phyloP scores from a whole-genome alignment of 2,888 invertebrate species.

The Pimpla rufipes region DNA sequence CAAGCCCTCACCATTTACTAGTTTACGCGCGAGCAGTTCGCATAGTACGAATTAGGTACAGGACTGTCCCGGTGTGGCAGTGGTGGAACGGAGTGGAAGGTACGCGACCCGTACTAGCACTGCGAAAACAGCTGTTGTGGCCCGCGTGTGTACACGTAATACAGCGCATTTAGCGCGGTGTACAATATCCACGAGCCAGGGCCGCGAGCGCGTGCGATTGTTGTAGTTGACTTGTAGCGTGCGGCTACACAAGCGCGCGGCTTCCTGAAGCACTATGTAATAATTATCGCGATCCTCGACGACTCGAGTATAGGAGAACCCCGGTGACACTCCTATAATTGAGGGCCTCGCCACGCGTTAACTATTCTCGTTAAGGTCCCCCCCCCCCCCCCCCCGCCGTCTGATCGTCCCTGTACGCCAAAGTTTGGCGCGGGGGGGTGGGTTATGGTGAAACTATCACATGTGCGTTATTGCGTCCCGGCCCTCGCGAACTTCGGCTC shows the following conservation, averaged over 20 bases:
- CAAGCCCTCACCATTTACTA: conserved; percentile 64
- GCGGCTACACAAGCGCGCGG: not conserved
- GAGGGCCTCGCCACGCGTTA: conserved; percentile 14
- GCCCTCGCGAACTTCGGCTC: not conserved
- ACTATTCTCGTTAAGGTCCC: conserved; percentile 16
- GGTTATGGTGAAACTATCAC: not conserved
- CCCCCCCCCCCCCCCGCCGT: too few relatives aligned
- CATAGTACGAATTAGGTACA: conserved; percentile 45
- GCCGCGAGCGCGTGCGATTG: conserved; percentile 14
- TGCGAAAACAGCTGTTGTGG: conserved; percentile 34
- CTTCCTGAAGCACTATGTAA: conserved; percentile 34
- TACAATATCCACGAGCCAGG: conserved; percentile 2
- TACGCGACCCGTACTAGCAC: conserved; percentile 28
- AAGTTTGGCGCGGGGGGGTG: not conserved
- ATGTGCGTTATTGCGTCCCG: not conserved
- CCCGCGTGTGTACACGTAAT: conserved; percentile 21
- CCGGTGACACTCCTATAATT: conserved; percentile 39
- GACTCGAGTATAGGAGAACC: conserved; percentile 13
- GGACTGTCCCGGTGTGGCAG: conserved; percentile 4
- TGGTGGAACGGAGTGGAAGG: conserved; percentile 29
- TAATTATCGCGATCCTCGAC: conserved; percentile 32
- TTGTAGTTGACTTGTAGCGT: conserved; percentile 10
- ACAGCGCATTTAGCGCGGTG: not conserved
- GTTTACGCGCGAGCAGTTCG: conserved; percentile 58
- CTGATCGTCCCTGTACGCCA: not conserved